These are phyloP conservation scores for Cosmia trapezina DNA, from an alignment of 2,888 invertebrate species.

Conservation along the genomic window DNA sequence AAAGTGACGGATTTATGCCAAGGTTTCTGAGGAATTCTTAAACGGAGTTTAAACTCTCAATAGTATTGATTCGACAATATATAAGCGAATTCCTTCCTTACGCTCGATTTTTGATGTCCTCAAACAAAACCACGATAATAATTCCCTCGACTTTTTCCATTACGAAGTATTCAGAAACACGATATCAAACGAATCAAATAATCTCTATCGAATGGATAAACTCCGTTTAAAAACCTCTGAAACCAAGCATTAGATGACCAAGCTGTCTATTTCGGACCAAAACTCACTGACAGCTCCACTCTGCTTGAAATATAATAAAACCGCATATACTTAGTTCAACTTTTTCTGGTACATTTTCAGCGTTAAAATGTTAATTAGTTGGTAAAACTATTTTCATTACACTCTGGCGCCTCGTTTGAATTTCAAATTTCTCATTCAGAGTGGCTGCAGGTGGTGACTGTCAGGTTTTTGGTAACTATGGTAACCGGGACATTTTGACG, in stretches of 20 bases:
- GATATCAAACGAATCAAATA: no score
- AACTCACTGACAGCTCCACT: neutral
- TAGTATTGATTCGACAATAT: no score
- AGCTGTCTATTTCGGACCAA: neutral
- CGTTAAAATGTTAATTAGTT: conserved; percentile 48
- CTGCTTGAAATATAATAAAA: conserved; percentile 19
- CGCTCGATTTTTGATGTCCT: no score
- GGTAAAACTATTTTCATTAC: conserved; percentile 55
- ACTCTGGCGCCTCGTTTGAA: conserved; percentile 30
- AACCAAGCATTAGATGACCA: neutral
- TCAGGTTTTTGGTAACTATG: conserved; percentile 21
- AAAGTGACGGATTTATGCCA: no score
- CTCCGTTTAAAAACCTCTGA: no score
- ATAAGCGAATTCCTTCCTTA: no score
- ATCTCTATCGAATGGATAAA: no score
- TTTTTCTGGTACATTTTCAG: conserved; percentile 31
- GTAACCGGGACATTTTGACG: neutral
- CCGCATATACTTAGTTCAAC: neutral
- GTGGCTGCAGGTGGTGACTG: conserved; percentile 24
- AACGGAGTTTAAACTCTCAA: no score
- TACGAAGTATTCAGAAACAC: no score
- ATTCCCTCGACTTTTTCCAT: no score
- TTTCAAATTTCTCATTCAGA: conserved; percentile 40
- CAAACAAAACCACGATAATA: no score
- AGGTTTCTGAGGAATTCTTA: no score